These are phyloP conservation scores for Nomada lathburiana DNA, from an alignment of 2,888 invertebrate genomes.

Conservation along the genomic window DNA sequence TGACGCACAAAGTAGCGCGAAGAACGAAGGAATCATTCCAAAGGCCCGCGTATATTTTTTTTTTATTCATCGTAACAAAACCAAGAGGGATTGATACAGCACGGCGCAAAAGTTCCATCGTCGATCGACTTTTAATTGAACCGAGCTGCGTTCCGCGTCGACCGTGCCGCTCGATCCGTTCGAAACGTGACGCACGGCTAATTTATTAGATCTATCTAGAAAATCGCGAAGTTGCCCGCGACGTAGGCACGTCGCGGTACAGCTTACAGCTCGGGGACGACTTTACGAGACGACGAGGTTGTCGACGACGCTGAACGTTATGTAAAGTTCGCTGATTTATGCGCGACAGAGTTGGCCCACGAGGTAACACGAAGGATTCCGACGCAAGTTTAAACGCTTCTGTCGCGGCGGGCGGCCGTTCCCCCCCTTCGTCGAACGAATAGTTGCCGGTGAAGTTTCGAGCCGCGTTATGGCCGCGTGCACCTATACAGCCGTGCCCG, in stretches of 20 bases:
- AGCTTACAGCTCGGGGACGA: conserved; percentile 52
- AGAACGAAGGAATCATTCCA: no score
- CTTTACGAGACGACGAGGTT: conserved; percentile 56
- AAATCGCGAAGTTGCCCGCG: conserved; percentile 65
- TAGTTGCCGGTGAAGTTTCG: conserved; percentile 75
- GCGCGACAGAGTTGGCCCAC: conserved; percentile 68
- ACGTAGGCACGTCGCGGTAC: conserved; percentile 45
- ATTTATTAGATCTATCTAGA: conserved; percentile 67
- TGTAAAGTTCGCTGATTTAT: conserved; percentile 78
- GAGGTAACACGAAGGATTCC: conserved; percentile 75
- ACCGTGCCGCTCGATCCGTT: no score
- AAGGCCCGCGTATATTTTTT: no score
- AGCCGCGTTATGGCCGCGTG: conserved; percentile 64
- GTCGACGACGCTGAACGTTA: conserved; percentile 61
- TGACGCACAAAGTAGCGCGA: neutral
- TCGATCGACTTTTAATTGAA: no score
- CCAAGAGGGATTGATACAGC: no score
- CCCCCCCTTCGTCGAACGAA: conserved; percentile 67
- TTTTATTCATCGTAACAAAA: no score
- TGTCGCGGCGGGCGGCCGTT: conserved; percentile 42
- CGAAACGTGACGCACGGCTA: conserved; percentile 17
- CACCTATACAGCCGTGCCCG: conserved; percentile 57
- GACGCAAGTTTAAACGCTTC: conserved; percentile 77
- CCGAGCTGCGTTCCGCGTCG: no score
- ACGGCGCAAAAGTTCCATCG: no score